Conservation (phyloP, 2,113 vertebrate genomes). For the Orientallactaga bullata region DNA sequence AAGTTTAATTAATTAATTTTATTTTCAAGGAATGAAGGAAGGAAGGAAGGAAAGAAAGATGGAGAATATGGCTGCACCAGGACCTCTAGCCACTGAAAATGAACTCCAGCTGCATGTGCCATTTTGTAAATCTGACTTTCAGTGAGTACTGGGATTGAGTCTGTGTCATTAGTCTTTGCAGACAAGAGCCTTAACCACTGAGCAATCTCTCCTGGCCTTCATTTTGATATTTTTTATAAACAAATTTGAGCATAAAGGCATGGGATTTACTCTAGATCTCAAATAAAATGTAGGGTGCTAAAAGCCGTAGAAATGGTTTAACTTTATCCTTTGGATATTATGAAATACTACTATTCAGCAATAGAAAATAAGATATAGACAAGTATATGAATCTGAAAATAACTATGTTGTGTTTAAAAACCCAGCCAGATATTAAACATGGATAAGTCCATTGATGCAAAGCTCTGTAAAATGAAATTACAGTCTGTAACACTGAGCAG, state of each 20-base stretch:
- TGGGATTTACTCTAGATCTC: not conserved
- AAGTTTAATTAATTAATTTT: too few relatives aligned
- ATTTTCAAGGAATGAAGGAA: too few relatives aligned
- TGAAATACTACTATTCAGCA: not conserved
- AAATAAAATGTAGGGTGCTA: not conserved
- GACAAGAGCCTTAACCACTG: too few relatives aligned
- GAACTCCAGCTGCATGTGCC: too few relatives aligned
- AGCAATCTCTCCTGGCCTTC: too few relatives aligned
- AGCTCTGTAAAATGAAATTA: not conserved
- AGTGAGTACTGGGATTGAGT: too few relatives aligned
- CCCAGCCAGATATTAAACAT: not conserved
- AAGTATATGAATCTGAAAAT: conserved; percentile 8
- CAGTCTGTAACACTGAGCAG: not conserved
- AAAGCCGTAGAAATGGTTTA: not conserved
- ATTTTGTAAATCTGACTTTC: too few relatives aligned
- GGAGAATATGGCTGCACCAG: too few relatives aligned
- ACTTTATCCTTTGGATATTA: not conserved
- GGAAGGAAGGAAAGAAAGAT: too few relatives aligned
- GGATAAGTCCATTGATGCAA: not conserved
- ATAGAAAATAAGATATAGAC: not conserved
- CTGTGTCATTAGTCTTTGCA: too few relatives aligned
- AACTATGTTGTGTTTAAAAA: not conserved
- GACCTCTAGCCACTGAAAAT: too few relatives aligned
- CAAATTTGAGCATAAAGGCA: not conserved
- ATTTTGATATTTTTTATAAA: too few relatives aligned